These are phyloP conservation scores for Helarctos malayanus DNA, from an alignment of 2,797 vertebrate genomes.

Conservation along the genomic window DNA sequence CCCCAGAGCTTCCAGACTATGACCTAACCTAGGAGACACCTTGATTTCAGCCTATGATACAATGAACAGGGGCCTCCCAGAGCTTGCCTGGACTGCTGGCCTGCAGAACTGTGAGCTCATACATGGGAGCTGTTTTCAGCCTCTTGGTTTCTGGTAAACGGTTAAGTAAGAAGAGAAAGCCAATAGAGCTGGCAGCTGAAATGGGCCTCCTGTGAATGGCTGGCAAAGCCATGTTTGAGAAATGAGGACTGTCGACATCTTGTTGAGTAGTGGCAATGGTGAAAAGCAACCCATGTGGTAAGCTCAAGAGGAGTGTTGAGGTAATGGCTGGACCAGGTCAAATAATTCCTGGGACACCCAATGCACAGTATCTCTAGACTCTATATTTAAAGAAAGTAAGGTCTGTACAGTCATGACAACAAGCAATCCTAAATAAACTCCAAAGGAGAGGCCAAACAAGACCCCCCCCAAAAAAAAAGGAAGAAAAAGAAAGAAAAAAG, in stretches of 20 bases:
- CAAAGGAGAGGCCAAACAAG: constrained; percentile 42
- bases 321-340: neutral
- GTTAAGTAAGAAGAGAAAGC: neutral
- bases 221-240: neutral
- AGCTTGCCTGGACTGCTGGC: neutral
- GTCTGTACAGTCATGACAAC: neutral
- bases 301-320: neutral
- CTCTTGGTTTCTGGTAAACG: neutral
- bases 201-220: neutral
- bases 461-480: neutral
- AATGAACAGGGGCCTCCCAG: neutral
- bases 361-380: neutral
- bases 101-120: neutral
- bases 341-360: neutral
- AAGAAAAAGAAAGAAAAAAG: neutral
- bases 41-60: neutral
- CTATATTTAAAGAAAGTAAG: neutral
- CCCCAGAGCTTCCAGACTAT: fast-evolving
- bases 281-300: neutral
- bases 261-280: neutral
- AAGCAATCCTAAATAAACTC: neutral
- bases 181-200: neutral
- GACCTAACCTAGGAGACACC: neutral
- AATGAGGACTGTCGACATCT: neutral
- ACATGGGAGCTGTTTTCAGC: neutral